Evolutionary conservation across 2,113 vertebrate species (phyloP).

Genomic region (Paedocypris sp.): DNA sequence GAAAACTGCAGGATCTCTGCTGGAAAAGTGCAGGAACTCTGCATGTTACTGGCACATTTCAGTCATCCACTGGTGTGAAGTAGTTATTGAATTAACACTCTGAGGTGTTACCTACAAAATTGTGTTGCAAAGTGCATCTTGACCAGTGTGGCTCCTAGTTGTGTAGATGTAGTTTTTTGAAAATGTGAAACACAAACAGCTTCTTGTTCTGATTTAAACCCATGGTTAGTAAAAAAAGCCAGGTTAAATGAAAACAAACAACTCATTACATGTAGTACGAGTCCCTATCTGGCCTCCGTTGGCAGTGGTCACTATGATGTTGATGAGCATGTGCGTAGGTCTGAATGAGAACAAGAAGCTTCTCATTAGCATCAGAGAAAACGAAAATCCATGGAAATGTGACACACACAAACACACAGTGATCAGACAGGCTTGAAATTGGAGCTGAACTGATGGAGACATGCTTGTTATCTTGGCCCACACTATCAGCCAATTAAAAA

Average conservation of each 20-base stretch:
- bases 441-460: slow-evolving; percentile 17
- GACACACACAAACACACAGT: slow-evolving; percentile 14
- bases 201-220: too few species aligned
- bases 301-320: slow-evolving; percentile 8
- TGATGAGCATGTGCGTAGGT: background rate
- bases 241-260: slow-evolving; percentile 14
- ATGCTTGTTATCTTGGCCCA: slow-evolving; percentile 29
- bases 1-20: too few species aligned
- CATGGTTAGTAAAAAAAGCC: too few species aligned
- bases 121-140: too few species aligned
- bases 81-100: too few species aligned
- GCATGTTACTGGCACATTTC: too few species aligned
- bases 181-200: too few species aligned
- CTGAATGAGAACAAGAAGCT: slow-evolving; percentile 33
- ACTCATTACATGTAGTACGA: slow-evolving; percentile 19
- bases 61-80: too few species aligned
- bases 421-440: slow-evolving; percentile 35
- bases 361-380: slow-evolving; percentile 7
- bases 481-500: slow-evolving; percentile 46
- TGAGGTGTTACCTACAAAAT: too few species aligned
- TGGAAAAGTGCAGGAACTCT: too few species aligned
- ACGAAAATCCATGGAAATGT: slow-evolving; percentile 9
- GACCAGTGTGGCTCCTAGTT: too few species aligned
- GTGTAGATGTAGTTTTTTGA: too few species aligned
- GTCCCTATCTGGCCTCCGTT: slow-evolving; percentile 24